Base-by-base conservation (phyloP, 1,140 invertebrate species). In the Nasonia giraulti region DNA sequence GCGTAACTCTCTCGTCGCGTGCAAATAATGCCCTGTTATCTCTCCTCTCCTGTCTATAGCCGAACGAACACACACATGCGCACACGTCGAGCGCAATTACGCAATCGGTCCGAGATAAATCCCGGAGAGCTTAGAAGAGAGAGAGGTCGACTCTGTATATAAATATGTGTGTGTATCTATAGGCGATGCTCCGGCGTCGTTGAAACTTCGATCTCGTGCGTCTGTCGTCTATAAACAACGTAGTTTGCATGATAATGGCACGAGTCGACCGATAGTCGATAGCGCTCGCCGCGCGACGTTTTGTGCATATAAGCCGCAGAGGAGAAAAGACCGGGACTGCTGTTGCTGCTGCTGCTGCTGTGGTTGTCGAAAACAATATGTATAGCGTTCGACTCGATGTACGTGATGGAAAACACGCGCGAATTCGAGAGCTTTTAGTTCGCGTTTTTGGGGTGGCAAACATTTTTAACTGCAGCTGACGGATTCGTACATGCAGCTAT, bases 101-200 rank as follows among this genome's bases (percentile, higher is more conserved):
- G 68, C 68, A 71, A 71, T 31, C 27, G 68, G 27, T 33, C 23
- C 68, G 23, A 31, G 68, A 71, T 71, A 71, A 71, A 71, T 71
- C 3, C 12, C 11, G 23, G 20, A 14, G 50, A 55, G 17, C 17
- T 55, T 3, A 55, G 11, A 55, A 55, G 2, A 62, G 50, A 3
- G 14, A 55, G 20, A 62, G 55, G 55, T 20, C 47, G 47, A 62
- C 2, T 17, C 0, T 14, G 3, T 17, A n/a, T 62, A 62, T 62
- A 62, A 3, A n/a, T 17, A n/a, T 17, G 7, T 7, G 20, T n/a
- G 7, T 62, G 20, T 62, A n/a, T 62, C 0, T 62, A 7, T 62
- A 55, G 4, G 20, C 6, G 55, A 62, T n/a, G 55, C 55, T 62
- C 0, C 6, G 40, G 1, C 55, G 20, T 62, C 55, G 55, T 20